These are phyloP conservation scores for Tenthredo distinguenda DNA, from an alignment of 2,888 invertebrate species.

Conservation along the genomic window DNA sequence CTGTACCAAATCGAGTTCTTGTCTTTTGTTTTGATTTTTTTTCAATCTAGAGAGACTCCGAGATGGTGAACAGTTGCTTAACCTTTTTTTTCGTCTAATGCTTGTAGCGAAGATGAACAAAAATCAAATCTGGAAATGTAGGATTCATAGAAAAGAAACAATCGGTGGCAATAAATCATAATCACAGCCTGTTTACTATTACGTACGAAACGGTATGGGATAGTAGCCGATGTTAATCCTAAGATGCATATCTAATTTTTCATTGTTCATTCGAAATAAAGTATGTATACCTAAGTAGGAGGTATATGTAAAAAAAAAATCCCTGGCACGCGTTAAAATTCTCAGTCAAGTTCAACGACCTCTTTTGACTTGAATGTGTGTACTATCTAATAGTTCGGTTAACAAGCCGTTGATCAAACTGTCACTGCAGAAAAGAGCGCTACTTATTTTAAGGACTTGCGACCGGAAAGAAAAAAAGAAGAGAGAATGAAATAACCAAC, in stretches of 20 bases:
- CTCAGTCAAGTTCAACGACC: conserved; percentile 34
- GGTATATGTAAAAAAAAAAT: background rate
- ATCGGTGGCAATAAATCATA: background rate
- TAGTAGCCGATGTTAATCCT: conserved; percentile 23
- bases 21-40: background rate
- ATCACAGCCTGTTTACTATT: background rate
- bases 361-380: background rate
- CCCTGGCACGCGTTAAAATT: conserved; percentile 39
- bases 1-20: background rate
- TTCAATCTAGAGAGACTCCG: background rate
- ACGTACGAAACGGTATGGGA: background rate
- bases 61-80: background rate
- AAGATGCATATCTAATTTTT: conserved; percentile 44
- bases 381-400: conserved; percentile 6
- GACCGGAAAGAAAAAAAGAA: background rate
- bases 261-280: conserved; percentile 38
- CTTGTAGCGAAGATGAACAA: background rate
- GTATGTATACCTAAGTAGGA: conserved; percentile 13
- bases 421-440: conserved; percentile 15
- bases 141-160: background rate
- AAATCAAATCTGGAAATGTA: background rate
- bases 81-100: background rate
- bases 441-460: conserved; percentile 17
- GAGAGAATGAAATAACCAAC: background rate
- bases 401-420: conserved; percentile 36